Percentiles rank a stretch among this genome's conserved stretches.
Conservation (phyloP, 2,888 invertebrate species). For the Volucella zonaria region DNA sequence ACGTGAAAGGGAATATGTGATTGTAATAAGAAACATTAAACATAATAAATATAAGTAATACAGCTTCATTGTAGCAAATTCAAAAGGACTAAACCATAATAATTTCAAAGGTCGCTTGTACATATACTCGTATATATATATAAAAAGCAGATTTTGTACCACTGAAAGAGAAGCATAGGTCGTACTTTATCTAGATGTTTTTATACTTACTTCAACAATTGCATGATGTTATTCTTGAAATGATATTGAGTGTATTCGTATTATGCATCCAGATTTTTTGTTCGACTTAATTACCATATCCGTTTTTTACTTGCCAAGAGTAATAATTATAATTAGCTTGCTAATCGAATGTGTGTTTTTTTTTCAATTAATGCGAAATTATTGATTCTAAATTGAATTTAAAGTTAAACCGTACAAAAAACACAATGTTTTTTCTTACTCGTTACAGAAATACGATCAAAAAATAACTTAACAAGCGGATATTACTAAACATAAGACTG, state of each 20-base stretch:
- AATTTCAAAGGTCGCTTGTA: conserved; percentile 20
- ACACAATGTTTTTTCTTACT: conserved; percentile 74
- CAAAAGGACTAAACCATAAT: neutral
- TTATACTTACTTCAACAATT: conserved; percentile 19
- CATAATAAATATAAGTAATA: neutral
- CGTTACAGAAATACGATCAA: conserved; percentile 80
- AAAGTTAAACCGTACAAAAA: conserved; percentile 16
- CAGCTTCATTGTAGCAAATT: neutral
- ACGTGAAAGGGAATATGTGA: conserved; percentile 15
- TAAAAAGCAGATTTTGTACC: too few relatives aligned
- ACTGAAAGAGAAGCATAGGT: neutral
- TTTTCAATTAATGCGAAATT: conserved; percentile 26
- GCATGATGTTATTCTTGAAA: conserved; percentile 41
- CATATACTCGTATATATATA: neutral
- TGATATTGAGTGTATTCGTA: conserved; percentile 26
- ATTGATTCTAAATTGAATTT: conserved; percentile 14
- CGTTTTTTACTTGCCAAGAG: conserved; percentile 46
- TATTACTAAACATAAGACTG: conserved; percentile 82
- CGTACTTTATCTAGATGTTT: conserved; percentile 7
- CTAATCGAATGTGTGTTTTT: conserved; percentile 64
- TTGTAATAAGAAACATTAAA: conserved; percentile 1
- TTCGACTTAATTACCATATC: conserved; percentile 25
- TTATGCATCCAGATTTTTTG: conserved; percentile 53
- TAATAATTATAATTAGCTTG: conserved; percentile 58
- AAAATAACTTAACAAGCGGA: conserved; percentile 82